Evolutionary conservation across 2,113 vertebrate species (phyloP).

Genomic region (Labeo catla): DNA sequence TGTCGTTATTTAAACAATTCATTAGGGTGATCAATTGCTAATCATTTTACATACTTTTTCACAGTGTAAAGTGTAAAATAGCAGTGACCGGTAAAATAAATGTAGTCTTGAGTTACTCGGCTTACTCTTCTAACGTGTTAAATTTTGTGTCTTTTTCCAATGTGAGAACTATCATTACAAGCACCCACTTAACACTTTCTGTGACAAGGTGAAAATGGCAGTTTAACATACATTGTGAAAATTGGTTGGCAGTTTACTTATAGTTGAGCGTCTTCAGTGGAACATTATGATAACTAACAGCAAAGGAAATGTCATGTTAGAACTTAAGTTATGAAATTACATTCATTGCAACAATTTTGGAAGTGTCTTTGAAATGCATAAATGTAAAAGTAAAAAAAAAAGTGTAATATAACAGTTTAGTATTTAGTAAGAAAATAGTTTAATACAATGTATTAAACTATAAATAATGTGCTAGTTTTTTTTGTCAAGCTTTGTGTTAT

Average conservation of each 20-base stretch:
- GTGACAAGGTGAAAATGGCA: conserved; percentile 33
- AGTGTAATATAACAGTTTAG: too few species aligned
- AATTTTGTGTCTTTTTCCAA: conserved; percentile 22
- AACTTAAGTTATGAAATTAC: neutral
- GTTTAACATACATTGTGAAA: neutral
- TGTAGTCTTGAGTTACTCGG: conserved; percentile 3
- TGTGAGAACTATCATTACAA: conserved; percentile 23
- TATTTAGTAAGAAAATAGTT: neutral
- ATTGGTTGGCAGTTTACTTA: neutral
- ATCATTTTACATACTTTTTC: neutral
- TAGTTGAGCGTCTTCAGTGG: neutral
- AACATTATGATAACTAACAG: neutral
- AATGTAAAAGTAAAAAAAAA: neutral
- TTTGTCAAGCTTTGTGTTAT: neutral
- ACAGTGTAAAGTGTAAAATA: conserved; percentile 1
- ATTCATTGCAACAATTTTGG: neutral
- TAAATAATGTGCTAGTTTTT: too few species aligned
- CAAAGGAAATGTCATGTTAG: neutral
- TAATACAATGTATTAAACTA: neutral
- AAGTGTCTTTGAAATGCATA: neutral
- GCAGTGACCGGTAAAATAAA: conserved; percentile 20
- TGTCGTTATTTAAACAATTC: conserved; percentile 1
- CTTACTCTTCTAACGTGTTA: conserved; percentile 38
- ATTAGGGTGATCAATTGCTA: neutral
- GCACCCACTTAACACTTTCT: conserved; percentile 36